These are phyloP conservation scores for Macroramphosus scolopax DNA, from an alignment of 2,797 vertebrate species.

Conservation along the genomic window DNA sequence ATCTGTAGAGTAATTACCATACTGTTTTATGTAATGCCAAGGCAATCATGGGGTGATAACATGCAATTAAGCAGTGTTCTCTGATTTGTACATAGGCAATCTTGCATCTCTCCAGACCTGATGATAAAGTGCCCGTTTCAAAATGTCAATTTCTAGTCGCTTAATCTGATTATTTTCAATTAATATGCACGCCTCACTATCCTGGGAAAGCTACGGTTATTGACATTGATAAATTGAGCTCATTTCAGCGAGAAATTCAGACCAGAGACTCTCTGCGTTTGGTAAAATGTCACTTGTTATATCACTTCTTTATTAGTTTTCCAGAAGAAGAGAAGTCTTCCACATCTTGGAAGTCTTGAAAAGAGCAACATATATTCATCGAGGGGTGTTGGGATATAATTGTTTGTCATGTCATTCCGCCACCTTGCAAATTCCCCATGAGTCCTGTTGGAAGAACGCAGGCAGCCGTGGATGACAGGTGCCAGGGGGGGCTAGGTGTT, in stretches of 20 bases:
- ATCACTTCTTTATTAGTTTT: constrained; percentile 37
- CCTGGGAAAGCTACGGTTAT: constrained; percentile 85
- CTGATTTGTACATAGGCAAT: constrained; percentile 82
- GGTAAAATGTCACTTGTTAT: constrained; percentile 85
- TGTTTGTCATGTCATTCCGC: constrained; percentile 87
- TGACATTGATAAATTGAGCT: constrained; percentile 98
- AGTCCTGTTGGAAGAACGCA: constrained; percentile 86
- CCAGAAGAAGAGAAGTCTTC: constrained; percentile 18
- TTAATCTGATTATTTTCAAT: constrained; percentile 99
- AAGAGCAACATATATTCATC: constrained; percentile 80
- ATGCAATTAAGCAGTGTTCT: constrained; percentile 98
- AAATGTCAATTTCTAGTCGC: constrained; percentile 94
- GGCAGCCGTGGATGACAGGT: constrained; percentile 88
- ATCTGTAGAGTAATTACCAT: constrained; percentile 98
- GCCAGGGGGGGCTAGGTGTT: constrained; percentile 82
- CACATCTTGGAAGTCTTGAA: constrained; percentile 72
- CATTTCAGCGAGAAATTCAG: constrained; percentile 88
- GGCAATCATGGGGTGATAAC: constrained; percentile 99
- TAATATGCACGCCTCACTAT: constrained; percentile 96
- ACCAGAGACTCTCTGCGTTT: constrained; percentile 88
- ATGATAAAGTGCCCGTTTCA: constrained; percentile 98
- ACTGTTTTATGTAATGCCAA: constrained; percentile 99
- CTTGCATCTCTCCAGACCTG: constrained; percentile 79
- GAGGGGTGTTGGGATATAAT: constrained; percentile 87
- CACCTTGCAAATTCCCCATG: constrained; percentile 81